Evolutionary conservation across 2,888 invertebrate species (phyloP).

Genomic region (Drosophila melanocephala): DNA sequence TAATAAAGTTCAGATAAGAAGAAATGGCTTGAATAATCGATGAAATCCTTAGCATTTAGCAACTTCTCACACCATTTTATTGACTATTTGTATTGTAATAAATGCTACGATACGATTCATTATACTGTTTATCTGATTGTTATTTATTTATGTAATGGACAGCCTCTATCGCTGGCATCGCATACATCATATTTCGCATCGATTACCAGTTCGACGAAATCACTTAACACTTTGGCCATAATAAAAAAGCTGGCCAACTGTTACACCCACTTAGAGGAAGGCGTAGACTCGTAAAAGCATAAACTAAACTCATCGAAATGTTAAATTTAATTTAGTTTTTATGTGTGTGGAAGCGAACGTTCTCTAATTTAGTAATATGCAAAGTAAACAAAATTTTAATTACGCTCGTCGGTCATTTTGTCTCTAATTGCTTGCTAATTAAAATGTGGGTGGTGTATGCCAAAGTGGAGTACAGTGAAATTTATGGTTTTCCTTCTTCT

Average conservation of each 20-base stretch:
- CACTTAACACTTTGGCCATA: constrained; percentile 64
- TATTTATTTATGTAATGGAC: constrained; percentile 40
- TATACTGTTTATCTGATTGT: constrained; percentile 53
- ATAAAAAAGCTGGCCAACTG: constrained; percentile 7
- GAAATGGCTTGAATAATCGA: neutral
- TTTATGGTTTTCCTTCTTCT: constrained; percentile 17
- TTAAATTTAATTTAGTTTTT: constrained; percentile 23
- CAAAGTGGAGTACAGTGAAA: constrained; percentile 30
- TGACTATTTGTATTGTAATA: constrained; percentile 29
- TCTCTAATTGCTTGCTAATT: constrained; percentile 41
- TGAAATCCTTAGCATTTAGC: constrained; percentile 16
- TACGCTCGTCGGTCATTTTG: constrained; percentile 12
- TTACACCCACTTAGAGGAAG: constrained; percentile 5
- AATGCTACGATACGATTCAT: constrained; percentile 34
- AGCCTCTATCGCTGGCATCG: constrained; percentile 29
- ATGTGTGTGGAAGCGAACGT: neutral
- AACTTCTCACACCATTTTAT: constrained; percentile 29
- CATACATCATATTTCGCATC: constrained; percentile 41
- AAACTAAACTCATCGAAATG: constrained; percentile 2
- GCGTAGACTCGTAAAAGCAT: neutral
- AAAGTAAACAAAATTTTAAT: constrained; percentile 49
- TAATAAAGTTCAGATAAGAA: constrained; percentile 6
- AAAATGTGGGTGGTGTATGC: constrained; percentile 10
- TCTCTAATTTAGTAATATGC: constrained; percentile 57
- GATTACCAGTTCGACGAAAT: constrained; percentile 37